Base-by-base conservation (phyloP, 1,140 invertebrate species). In the Phymorhynchus buccinoides region DNA sequence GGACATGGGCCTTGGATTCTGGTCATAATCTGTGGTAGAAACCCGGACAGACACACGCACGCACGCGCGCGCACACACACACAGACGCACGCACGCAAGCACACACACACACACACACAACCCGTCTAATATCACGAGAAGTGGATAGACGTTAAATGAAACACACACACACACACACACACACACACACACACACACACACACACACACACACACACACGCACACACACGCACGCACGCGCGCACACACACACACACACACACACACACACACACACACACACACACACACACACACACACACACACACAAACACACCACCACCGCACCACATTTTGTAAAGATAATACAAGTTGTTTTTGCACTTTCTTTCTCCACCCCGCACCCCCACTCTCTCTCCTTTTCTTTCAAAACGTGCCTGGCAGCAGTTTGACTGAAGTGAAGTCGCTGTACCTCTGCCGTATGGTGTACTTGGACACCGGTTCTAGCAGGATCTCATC, bases 361-460 rank as follows among this genome's bases (percentile, higher is more conserved):
- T n/a, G n/a, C 44, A 9, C 44, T 48, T 48, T 48, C 44, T 48
- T 18, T 48, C 44, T 48, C 44, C 44, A 48, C 44, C 44, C 18
- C 44, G 7, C 44, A 9, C 44, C 18, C 44, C 44, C 44, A 48
- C 6, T 18, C 44, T 48, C 6, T 48, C 18, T 48, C 44, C 18
- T 48, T 48, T 48, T 18, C 44, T 9, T 18, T 18, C 44, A 4
- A 32, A 2, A 75, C 56, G 41, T 66, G 87, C 87, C 86, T 84
- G 82, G 68, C 39, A 41, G 68, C 27, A 89, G 71, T 9, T 85
- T 75, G n/a, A 88, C 84, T 0, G 87, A 87, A 39, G 88, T 88
- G 87, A 86, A 88, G 62, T 88, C 87, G 1, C 83, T 85, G 81
- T 90, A 90, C 73, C 88, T 88, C 44, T 89, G 78, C n/a, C 86